phyloP scores from a whole-genome alignment of 2,113 vertebrate genomes.

The Chamaea fasciata region DNA sequence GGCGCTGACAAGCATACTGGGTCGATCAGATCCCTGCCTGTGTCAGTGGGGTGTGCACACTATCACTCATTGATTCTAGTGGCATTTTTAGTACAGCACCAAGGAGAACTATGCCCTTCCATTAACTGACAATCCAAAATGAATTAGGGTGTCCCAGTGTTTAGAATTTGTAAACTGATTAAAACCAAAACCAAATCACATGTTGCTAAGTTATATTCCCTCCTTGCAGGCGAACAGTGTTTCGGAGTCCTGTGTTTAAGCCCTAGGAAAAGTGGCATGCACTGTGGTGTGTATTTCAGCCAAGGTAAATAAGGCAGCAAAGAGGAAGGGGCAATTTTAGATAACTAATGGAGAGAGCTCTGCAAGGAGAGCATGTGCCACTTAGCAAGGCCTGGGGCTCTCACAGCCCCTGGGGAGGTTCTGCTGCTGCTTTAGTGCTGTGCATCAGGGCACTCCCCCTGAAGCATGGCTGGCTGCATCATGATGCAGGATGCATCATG shows the following conservation, averaged over 20 bases:
- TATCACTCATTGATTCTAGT: background rate
- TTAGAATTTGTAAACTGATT: background rate
- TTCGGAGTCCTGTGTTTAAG: background rate
- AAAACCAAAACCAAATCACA: background rate
- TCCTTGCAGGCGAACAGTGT: background rate
- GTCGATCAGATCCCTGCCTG: background rate
- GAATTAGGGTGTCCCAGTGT: background rate
- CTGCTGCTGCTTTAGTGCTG: background rate
- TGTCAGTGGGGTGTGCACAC: background rate
- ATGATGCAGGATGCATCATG: fast-evolving
- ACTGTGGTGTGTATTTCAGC: background rate
- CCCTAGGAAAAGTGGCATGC: background rate
- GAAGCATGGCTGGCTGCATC: background rate
- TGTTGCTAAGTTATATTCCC: background rate
- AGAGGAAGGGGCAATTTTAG: background rate
- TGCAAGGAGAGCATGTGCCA: background rate
- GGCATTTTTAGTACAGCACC: background rate
- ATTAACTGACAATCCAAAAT: background rate
- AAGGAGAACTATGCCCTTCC: background rate
- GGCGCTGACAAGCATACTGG: background rate
- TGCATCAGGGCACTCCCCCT: background rate
- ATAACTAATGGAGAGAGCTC: background rate
- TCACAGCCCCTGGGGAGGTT: background rate
- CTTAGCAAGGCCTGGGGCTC: background rate
- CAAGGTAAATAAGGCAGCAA: background rate